Evolutionary conservation across 1,140 invertebrate species (phyloP), one percentile per base, ranked within the genome.

Genomic region (Eulimnadia texana): DNA sequence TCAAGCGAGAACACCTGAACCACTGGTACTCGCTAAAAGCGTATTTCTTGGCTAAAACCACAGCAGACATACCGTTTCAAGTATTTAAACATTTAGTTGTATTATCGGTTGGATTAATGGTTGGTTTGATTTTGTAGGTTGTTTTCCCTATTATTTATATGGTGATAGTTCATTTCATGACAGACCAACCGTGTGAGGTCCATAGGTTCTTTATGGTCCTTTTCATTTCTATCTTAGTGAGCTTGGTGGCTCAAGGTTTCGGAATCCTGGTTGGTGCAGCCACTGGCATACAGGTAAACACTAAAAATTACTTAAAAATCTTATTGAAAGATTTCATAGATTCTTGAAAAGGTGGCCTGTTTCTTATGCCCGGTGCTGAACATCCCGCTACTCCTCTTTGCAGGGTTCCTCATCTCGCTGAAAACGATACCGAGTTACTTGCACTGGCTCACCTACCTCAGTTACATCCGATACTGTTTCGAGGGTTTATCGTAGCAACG

Each of bases 21-120:
- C 94, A 94, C 70, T 98, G 93, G 93, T 98, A 98, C 73, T 95
- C 92, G n/a, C 75, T 95, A 42, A 95, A 94, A 73, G 84, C 91
- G 1, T 97, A 93, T 75, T 97, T 95, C 72, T 81, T 96, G 68
- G 92, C 93, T 23, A 93, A 93, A 75, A 95, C 92, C 13, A 78
- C 95, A 71, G 90, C 91, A 13, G 93, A 96, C 73, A 79, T 95
- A 74, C 93, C 93, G 59, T 94, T 96, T 76, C 92, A 95, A 81
- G 33, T 42, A n/a, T n/a, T n/a, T n/a, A 9, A 42, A 16, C 16
- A 42, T 90, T 9, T 63, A 28, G 2, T 23, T 22, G 66, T 65
- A 2, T 63, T 42, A 6, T 42, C 33, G 6, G 6, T 42, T 42
- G 6, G n/a, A 42, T 42, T 42, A 42, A 16, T 42, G 6, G 6